Evolutionary conservation across 2,113 vertebrate species (phyloP).

Genomic region (Cygnus buccinator): DNA sequence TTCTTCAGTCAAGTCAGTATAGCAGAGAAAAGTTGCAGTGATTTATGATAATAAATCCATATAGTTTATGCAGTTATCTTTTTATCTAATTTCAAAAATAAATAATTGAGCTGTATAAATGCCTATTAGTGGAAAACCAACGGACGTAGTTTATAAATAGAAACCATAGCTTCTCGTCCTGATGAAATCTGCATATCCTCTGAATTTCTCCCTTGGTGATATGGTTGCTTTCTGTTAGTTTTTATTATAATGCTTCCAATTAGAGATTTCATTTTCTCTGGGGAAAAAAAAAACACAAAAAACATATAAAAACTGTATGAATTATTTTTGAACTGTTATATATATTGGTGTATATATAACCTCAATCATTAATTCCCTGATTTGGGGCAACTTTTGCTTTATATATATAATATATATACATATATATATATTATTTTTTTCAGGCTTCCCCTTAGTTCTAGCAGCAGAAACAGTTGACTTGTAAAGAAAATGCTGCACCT

Average conservation of each 20-base stretch:
- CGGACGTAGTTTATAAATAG: neutral
- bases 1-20: neutral
- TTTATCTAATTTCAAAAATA: conserved; percentile 4
- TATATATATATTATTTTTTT: neutral
- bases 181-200: neutral
- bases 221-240: neutral
- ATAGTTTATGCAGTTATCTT: neutral
- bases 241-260: neutral
- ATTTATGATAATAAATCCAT: neutral
- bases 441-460: neutral
- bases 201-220: neutral
- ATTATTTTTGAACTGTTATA: too few relatives aligned
- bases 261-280: neutral
- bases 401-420: too few relatives aligned
- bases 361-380: too few relatives aligned
- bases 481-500: neutral
- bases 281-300: too few relatives aligned
- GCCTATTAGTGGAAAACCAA: neutral
- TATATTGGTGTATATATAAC: too few relatives aligned
- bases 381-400: too few relatives aligned
- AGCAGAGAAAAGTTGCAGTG: neutral
- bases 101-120: neutral
- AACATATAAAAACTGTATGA: too few relatives aligned
- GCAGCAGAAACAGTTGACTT: neutral
- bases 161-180: neutral